Conservation (phyloP, 2,113 vertebrate species). For the Mola mola region DNA sequence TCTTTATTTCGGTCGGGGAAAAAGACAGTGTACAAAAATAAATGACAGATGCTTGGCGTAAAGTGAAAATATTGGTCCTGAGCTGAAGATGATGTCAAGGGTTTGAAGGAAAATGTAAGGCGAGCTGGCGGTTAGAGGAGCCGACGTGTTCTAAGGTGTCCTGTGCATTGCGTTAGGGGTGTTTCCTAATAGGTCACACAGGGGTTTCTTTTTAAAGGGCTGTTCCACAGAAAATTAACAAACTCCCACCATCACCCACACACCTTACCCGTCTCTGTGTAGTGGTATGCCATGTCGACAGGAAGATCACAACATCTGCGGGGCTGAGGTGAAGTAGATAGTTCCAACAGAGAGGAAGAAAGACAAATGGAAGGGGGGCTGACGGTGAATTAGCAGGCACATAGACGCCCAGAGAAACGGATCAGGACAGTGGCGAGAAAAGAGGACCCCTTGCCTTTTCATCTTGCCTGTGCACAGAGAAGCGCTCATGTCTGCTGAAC, state of each 20-base stretch:
- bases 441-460: slow-evolving; percentile 26
- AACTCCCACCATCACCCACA: slow-evolving; percentile 8
- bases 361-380: neutral
- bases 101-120: slow-evolving; percentile 47
- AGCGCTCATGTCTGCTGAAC: too few relatives aligned
- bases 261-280: slow-evolving; percentile 36
- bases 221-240: slow-evolving; percentile 23
- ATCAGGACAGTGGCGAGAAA: neutral
- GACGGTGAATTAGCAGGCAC: slow-evolving; percentile 9
- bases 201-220: slow-evolving; percentile 17
- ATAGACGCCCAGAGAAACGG: neutral
- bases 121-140: slow-evolving; percentile 34
- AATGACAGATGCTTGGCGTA: slow-evolving; percentile 41
- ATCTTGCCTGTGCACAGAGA: slow-evolving; percentile 19
- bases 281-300: slow-evolving; percentile 46
- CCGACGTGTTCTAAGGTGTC: slow-evolving; percentile 16
- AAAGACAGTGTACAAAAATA: slow-evolving; percentile 50
- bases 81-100: slow-evolving; percentile 48
- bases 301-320: slow-evolving; percentile 33
- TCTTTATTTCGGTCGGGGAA: slow-evolving; percentile 46
- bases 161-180: slow-evolving; percentile 15
- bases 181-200: slow-evolving; percentile 41
- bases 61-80: slow-evolving; percentile 43
- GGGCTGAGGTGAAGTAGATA: slow-evolving; percentile 17
- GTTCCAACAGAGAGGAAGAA: neutral